Percentiles rank a stretch among this genome's conserved stretches.
Evolutionary conservation across 2,797 vertebrate genomes (phyloP).

Genomic region (Sebastes taczanowskii): DNA sequence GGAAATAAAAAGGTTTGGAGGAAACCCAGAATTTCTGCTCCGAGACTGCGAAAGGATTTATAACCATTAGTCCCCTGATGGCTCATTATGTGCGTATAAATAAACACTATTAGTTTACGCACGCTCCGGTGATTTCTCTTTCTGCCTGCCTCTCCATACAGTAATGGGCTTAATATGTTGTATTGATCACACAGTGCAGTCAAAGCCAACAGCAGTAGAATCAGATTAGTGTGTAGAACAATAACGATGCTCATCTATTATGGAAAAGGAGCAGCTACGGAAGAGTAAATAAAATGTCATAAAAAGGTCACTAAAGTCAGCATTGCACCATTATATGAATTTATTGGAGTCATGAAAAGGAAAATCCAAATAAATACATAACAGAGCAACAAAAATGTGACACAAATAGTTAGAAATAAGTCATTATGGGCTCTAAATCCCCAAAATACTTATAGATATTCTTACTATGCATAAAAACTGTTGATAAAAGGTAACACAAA

Average conservation of each 20-base stretch:
- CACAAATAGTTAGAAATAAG: background rate
- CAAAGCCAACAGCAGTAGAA: background rate
- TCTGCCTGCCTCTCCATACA: background rate
- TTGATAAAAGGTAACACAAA: background rate
- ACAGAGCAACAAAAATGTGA: background rate
- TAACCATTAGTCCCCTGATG: constrained; percentile 59
- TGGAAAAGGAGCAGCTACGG: background rate
- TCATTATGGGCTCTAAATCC: background rate
- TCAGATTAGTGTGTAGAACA: background rate
- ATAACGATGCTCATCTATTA: background rate
- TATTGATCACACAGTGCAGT: background rate
- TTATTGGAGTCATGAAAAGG: background rate
- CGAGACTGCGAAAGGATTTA: constrained; percentile 39
- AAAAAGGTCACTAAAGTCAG: background rate
- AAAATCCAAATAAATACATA: background rate
- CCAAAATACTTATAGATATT: background rate
- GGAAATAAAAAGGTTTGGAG: constrained; percentile 4
- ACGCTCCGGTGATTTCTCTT: constrained; percentile 4
- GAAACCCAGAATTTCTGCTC: background rate
- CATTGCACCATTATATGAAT: background rate
- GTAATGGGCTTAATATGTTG: background rate
- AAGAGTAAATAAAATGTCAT: background rate
- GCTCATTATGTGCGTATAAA: constrained; percentile 62
- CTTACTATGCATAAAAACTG: background rate
- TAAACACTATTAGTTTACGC: constrained; percentile 53